phyloP scores from a whole-genome alignment of 1,140 invertebrate species.

The Samia ricini region DNA sequence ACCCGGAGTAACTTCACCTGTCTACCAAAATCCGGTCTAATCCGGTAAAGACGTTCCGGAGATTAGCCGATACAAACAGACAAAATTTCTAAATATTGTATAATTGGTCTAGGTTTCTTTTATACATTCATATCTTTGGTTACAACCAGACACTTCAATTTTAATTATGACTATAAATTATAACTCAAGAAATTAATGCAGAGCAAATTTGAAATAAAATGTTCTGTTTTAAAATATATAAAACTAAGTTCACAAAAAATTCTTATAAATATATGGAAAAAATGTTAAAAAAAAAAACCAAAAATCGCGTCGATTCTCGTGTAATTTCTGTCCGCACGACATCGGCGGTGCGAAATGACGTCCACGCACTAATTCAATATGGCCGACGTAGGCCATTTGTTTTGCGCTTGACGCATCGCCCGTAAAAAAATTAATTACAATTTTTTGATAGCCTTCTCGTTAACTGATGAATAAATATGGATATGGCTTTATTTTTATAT shows the following conservation, averaged over 20 bases:
- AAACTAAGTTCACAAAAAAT: background rate
- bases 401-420: conserved; percentile 68
- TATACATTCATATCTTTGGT: no score
- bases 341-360: conserved; percentile 22
- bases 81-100: no score
- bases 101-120: no score
- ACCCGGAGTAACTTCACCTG: no score
- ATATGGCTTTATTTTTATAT: conserved; percentile 13
- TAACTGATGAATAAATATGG: conserved; percentile 21
- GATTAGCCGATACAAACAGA: no score
- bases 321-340: conserved; percentile 2
- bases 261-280: background rate
- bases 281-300: background rate
- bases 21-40: no score
- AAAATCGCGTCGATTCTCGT: background rate
- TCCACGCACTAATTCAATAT: conserved; percentile 76
- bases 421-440: conserved; percentile 74
- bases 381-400: conserved; percentile 73
- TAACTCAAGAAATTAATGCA: no score
- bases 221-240: no score
- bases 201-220: no score
- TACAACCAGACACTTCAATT: no score
- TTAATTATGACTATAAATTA: no score
- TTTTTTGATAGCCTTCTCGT: conserved; percentile 65
- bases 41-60: no score